These are phyloP conservation scores for Nyctereutes procyonoides DNA, from an alignment of 2,113 vertebrate species.

Conservation along the genomic window DNA sequence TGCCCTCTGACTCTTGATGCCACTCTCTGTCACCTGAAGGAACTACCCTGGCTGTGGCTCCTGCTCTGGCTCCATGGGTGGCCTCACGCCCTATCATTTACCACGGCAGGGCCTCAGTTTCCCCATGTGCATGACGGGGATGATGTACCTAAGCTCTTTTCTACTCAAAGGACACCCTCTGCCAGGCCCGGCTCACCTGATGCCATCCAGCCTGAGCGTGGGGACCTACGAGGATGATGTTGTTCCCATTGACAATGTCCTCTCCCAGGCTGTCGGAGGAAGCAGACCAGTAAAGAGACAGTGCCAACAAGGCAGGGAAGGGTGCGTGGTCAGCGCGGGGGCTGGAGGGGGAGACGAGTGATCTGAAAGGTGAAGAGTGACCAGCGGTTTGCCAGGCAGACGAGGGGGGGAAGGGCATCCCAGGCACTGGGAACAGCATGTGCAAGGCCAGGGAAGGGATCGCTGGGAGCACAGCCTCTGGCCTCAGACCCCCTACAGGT, in stretches of 20 bases:
- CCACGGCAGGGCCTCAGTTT: neutral
- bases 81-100: too few relatives aligned
- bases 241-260: neutral
- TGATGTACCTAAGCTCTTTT: neutral
- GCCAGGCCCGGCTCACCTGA: fast-evolving
- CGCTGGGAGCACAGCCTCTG: neutral
- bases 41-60: neutral
- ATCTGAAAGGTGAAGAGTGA: neutral
- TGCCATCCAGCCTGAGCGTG: neutral
- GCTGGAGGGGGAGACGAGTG: neutral
- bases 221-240: neutral
- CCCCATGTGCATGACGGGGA: neutral
- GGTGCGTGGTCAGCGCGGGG: neutral
- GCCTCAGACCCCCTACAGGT: neutral
- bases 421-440: neutral
- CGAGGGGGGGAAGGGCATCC: neutral
- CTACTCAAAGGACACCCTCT: neutral
- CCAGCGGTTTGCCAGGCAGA: neutral
- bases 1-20: neutral
- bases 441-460: too few relatives aligned
- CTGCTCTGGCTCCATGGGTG: neutral
- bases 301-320: neutral
- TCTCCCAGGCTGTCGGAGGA: neutral
- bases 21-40: neutral
- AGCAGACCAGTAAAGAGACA: neutral